Evolutionary conservation across 2,888 invertebrate genomes (phyloP), one percentile per base, ranked within the genome.

Genomic region (Apotomis betuletana): DNA sequence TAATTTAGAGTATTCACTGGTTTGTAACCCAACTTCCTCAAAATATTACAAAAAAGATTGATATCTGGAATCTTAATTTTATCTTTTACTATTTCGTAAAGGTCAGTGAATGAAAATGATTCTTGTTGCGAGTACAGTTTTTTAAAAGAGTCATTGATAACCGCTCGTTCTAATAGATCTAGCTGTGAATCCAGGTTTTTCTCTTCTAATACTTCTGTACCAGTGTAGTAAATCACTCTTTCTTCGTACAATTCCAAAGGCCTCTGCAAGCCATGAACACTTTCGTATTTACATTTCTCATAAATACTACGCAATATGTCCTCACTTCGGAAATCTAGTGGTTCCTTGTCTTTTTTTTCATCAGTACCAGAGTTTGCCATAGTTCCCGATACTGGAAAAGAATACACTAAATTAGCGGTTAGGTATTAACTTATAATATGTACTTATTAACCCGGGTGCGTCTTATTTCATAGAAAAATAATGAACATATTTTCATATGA

Each of bases 221-320:
- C 82, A 46, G 85, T 84, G 57, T 87, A 87, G 67, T 74, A 77
- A 15, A 77, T 70, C 4, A 79, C 81, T 71, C 85, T 79, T 54
- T 78, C 77, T 74, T 76, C 74, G 67, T 74, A 68, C 41, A 83
- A 75, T 67, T 80, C 74, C 67, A 86, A 41, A n/a, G 82, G 80
- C 57, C 78, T 67, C 36, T 74, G 57, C 67, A 85, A 74, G 4
- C 54, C 61, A 9, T 77, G 75, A 38, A 75, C 69, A 51, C 74
- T 78, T 71, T 87, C 86, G 51, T 75, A 73, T 74, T 80, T 77
- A 74, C 85, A 86, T 73, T 74, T 81, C 51, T 80, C 71, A n/a
- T 79, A 61, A 13, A 83, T 74, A 60, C 73, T 80, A 27, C 64
- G 74, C 46, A 81, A 4, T 54, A 80, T 65, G 8, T 72, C 62